Evolutionary conservation across 2,113 vertebrate genomes (phyloP).

Genomic region (Paratilapia polleni): DNA sequence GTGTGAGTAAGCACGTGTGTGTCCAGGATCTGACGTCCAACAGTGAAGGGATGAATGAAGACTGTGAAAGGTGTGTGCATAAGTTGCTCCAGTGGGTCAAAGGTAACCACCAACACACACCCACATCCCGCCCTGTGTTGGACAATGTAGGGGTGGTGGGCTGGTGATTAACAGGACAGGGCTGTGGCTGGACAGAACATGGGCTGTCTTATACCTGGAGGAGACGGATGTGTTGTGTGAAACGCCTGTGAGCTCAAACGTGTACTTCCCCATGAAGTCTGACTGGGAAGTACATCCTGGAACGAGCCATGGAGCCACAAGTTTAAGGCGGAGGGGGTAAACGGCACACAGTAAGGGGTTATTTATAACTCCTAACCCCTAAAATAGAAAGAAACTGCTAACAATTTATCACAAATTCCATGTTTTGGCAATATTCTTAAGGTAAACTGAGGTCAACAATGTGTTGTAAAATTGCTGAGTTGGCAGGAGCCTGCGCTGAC

Average conservation of each 20-base stretch:
- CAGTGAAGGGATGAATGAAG: slow-evolving; percentile 24
- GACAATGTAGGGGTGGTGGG: slow-evolving; percentile 59
- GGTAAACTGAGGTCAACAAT: neutral
- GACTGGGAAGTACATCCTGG: slow-evolving; percentile 46
- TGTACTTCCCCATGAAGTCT: slow-evolving; percentile 39
- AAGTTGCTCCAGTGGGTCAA: neutral
- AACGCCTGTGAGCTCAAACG: neutral
- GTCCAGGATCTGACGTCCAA: slow-evolving; percentile 39
- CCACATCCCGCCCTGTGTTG: slow-evolving; percentile 19
- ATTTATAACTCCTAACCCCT: neutral
- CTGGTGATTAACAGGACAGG: slow-evolving; percentile 28
- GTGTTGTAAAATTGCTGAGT: neutral
- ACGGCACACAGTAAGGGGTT: neutral
- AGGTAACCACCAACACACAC: slow-evolving; percentile 10
- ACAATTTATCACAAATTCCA: neutral
- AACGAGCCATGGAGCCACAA: slow-evolving; percentile 10
- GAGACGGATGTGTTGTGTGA: slow-evolving; percentile 53
- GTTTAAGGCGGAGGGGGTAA: neutral
- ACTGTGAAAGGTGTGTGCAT: slow-evolving; percentile 23
- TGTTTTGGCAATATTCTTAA: neutral
- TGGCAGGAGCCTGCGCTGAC: slow-evolving; percentile 10
- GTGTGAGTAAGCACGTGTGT: slow-evolving; percentile 46
- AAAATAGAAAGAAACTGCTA: slow-evolving; percentile 9
- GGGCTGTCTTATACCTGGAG: slow-evolving; percentile 42
- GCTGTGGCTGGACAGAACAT: slow-evolving; percentile 4